Evolutionary conservation across 2,113 vertebrate species (phyloP).

Genomic region (Micronycteris hirsuta): DNA sequence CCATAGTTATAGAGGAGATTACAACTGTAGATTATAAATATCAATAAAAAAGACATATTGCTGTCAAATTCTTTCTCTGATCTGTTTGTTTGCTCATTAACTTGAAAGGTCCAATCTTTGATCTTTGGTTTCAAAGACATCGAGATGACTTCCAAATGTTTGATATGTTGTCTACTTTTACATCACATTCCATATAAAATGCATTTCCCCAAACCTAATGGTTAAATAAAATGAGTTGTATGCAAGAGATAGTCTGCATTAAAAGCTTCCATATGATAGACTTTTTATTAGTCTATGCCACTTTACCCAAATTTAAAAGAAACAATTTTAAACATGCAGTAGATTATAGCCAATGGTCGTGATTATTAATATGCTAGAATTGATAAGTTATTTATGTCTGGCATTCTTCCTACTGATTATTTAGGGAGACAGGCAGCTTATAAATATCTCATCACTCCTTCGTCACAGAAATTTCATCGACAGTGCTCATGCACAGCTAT

Average conservation of each 20-base stretch:
- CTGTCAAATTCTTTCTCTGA: constrained; percentile 71
- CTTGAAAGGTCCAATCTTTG: constrained; percentile 73
- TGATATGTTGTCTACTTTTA: constrained; percentile 65
- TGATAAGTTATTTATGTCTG: constrained; percentile 86
- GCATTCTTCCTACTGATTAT: constrained; percentile 88
- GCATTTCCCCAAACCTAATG: constrained; percentile 44
- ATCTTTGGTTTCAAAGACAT: constrained; percentile 76
- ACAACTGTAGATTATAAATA: constrained; percentile 72
- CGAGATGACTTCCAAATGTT: constrained; percentile 73
- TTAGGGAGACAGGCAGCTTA: constrained; percentile 88
- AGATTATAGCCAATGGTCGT: constrained; percentile 74
- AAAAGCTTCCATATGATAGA: not conserved
- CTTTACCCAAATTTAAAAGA: constrained; percentile 67
- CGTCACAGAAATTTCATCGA: constrained; percentile 90
- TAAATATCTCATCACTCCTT: constrained; percentile 92
- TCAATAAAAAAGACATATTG: constrained; percentile 72
- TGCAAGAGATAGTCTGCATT: not conserved
- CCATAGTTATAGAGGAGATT: constrained; percentile 60
- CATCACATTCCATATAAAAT: constrained; percentile 64
- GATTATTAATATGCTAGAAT: constrained; percentile 85
- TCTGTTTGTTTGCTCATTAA: constrained; percentile 74
- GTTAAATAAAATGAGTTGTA: constrained; percentile 60
- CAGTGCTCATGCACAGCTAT: constrained; percentile 91
- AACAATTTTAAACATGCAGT: constrained; percentile 69
- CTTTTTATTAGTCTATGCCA: constrained; percentile 48